These are phyloP conservation scores for Drosophila nannoptera DNA, from an alignment of 1,140 invertebrate species.

Conservation along the genomic window DNA sequence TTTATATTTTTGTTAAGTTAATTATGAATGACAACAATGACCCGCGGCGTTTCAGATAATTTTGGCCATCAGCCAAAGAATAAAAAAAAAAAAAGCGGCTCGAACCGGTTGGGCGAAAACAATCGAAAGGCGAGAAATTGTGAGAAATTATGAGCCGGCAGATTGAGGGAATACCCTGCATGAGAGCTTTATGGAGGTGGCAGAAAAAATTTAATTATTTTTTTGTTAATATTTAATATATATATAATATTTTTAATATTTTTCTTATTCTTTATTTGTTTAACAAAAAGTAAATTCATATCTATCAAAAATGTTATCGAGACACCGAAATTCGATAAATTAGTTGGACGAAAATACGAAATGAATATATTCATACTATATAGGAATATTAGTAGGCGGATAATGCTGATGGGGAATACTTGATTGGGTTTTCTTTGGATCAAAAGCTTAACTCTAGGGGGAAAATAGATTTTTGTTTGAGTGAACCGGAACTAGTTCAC, in stretches of 20 bases:
- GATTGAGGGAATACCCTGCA: not conserved
- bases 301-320: too few species aligned
- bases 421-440: too few species aligned
- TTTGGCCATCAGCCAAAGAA: conserved; percentile 55
- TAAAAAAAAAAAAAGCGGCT: conserved; percentile 35
- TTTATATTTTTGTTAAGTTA: conserved; percentile 11
- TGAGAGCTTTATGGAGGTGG: not conserved
- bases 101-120: conserved; percentile 38
- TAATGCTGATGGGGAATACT: too few species aligned
- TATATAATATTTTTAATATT: too few species aligned
- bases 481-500: conserved; percentile 12
- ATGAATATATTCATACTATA: too few species aligned
- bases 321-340: too few species aligned
- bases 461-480: not conserved
- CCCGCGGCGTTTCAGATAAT: conserved; percentile 53
- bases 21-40: conserved; percentile 71
- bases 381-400: too few species aligned
- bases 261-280: too few species aligned
- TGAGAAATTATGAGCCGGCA: not conserved
- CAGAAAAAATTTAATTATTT: too few species aligned
- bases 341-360: too few species aligned
- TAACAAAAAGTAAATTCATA: too few species aligned
- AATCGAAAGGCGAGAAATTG: conserved; percentile 25
- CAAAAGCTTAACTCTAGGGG: conserved; percentile 1
- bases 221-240: too few species aligned